phyloP scores from a whole-genome alignment of 2,113 vertebrate species.

The Perccottus glenii region DNA sequence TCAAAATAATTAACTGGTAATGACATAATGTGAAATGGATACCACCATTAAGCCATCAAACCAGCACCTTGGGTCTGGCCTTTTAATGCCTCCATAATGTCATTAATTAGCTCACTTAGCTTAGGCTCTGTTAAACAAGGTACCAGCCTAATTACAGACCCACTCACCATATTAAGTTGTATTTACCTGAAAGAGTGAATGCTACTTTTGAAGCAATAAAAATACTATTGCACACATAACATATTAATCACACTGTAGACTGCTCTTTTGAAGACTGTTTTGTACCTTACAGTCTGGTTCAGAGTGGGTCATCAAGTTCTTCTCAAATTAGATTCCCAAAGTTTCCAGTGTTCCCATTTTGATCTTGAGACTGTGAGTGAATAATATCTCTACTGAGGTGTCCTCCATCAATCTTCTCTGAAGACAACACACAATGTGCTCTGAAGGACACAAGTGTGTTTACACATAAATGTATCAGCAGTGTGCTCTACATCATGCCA shows the following conservation, averaged over 20 bases:
- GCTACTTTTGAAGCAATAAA: too few relatives aligned
- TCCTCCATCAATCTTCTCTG: constrained; percentile 52
- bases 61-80: not conserved
- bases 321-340: not conserved
- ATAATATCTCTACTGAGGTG: constrained; percentile 40
- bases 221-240: too few relatives aligned
- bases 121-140: not conserved
- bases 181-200: too few relatives aligned
- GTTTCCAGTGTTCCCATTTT: constrained; percentile 13
- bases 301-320: not conserved
- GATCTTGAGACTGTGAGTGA: constrained; percentile 17
- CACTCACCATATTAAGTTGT: too few relatives aligned
- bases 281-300: not conserved
- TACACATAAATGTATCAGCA: constrained; percentile 48
- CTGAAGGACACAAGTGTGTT: constrained; percentile 60
- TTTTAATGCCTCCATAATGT: not conserved
- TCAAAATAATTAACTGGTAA: not conserved
- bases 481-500: constrained; percentile 52
- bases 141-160: too few relatives aligned
- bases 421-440: constrained; percentile 42
- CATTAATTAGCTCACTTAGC: not conserved
- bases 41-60: not conserved
- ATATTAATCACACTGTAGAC: not conserved
- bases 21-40: not conserved
- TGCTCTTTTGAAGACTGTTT: not conserved